Base-by-base conservation (phyloP, 1,140 invertebrate species). In the Aphelinus certus region DNA sequence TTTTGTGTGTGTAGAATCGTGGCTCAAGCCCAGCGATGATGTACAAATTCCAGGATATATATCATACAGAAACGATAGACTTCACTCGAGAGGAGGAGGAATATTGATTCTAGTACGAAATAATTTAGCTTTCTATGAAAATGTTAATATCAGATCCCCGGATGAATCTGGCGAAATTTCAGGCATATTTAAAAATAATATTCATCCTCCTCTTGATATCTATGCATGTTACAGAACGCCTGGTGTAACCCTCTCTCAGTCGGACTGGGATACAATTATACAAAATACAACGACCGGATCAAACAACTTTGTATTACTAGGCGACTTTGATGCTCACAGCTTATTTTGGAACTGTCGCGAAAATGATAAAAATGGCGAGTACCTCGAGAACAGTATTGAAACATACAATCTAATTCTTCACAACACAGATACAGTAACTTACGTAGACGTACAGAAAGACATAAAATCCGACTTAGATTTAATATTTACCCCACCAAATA, bases 401-500 rank as follows among this genome's bases (percentile, higher is more conserved):
- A 6, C 3, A 3, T 2, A 56, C 6, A 56, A 67, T 56, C 7
- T 67, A 55, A 9, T 55, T 5, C 5, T 67, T 7, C 51, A 67
- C 43, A 67, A 67, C 42, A 43, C 42, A 2, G 42, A 68, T 42
- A 47, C 66, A 1, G 9, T 6, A 2, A 57, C 66, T 3, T 48
- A 57, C 46, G 48, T 58, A 43, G 48, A 68, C 47, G 7, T 67
- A 4, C 49, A 45, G 1, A 55, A 7, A 3, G 42, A 56, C 1
- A 7, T 1, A 43, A 56, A 7, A 45, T 42, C 56, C 7, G 53
- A 66, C 26, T n/a, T 77, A 2, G 76, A 78, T 49, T 58, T 79
- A 3, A 75, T 74, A 5, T 49, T 79, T 43, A 45, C 79, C 69
- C 77, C 77, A 49, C 68, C 76, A 75, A 67, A 72, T 72, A 76